Conservation (phyloP, 2,113 vertebrate species). For the Danionella cerebrum region DNA sequence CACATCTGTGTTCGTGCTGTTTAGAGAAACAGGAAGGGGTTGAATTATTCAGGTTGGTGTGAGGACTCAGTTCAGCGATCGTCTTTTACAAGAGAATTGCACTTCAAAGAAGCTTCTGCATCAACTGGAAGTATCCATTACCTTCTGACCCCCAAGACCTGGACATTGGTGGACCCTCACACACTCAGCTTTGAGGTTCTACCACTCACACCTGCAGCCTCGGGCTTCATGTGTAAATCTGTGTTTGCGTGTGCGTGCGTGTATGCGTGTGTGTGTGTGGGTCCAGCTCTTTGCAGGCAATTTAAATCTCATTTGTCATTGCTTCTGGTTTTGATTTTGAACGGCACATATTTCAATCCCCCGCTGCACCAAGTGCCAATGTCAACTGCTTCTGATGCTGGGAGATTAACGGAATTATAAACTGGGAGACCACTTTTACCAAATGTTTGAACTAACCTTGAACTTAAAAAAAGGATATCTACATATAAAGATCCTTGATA, state of each 20-base stretch:
- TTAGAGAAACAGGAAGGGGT: slow-evolving; percentile 42
- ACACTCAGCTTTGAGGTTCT: slow-evolving; percentile 19
- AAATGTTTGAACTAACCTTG: too few relatives aligned
- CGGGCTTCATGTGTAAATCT: slow-evolving; percentile 23
- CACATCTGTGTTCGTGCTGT: slow-evolving; percentile 43
- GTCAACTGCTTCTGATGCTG: background rate
- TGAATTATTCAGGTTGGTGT: slow-evolving; percentile 49
- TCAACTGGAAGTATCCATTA: slow-evolving; percentile 30
- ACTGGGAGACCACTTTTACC: too few relatives aligned
- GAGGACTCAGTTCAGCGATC: slow-evolving; percentile 31
- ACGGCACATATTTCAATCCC: background rate
- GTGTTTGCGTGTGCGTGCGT: background rate
- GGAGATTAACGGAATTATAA: background rate
- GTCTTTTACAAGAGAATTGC: slow-evolving; percentile 41
- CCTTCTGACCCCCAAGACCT: slow-evolving; percentile 11
- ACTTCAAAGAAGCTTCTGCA: slow-evolving; percentile 36
- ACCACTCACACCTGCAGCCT: slow-evolving; percentile 17
- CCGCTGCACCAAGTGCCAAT: background rate
- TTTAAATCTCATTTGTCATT: slow-evolving; percentile 36
- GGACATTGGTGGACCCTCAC: slow-evolving; percentile 1
- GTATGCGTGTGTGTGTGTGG: slow-evolving; percentile 4
- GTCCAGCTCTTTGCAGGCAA: slow-evolving; percentile 10
- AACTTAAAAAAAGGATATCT: too few relatives aligned
- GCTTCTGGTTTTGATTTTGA: slow-evolving; percentile 7
- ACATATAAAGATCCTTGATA: too few relatives aligned